Percentiles rank a stretch among this genome's conserved stretches.
phyloP scores from a whole-genome alignment of 2,113 vertebrate species.

The Melierax canorus region DNA sequence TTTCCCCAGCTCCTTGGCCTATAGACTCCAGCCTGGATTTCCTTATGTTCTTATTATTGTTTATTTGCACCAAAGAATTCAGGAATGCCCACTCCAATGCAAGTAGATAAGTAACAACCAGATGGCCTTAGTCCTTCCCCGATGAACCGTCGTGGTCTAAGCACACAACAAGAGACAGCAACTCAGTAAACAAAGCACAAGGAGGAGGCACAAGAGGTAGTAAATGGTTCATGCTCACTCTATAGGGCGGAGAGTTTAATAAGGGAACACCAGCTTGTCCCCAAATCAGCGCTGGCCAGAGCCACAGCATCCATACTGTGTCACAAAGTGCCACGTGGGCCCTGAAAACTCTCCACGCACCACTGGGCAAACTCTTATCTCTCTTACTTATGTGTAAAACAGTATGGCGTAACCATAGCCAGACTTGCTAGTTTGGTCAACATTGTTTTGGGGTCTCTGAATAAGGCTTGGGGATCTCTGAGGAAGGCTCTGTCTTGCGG shows the following conservation, averaged over 20 bases:
- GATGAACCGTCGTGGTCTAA: background rate
- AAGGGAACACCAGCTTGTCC: background rate
- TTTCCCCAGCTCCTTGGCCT: background rate
- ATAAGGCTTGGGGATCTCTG: background rate
- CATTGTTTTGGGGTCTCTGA: background rate
- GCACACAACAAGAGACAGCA: background rate
- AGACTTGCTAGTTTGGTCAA: background rate
- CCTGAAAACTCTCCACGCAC: background rate
- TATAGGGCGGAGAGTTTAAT: background rate
- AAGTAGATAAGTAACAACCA: background rate
- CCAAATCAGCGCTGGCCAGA: background rate
- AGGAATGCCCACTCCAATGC: background rate
- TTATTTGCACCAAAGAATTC: background rate
- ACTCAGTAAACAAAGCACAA: background rate
- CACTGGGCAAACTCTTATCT: rapidly evolving
- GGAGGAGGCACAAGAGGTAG: background rate
- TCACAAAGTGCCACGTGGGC: background rate
- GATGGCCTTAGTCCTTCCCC: background rate
- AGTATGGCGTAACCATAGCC: background rate
- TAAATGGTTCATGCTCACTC: background rate
- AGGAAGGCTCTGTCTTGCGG: background rate
- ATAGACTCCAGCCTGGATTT: background rate
- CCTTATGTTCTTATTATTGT: background rate
- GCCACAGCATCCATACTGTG: background rate
- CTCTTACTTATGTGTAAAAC: background rate